Base-by-base conservation (phyloP, 2,113 vertebrate genomes). In the Scopus umbretta region DNA sequence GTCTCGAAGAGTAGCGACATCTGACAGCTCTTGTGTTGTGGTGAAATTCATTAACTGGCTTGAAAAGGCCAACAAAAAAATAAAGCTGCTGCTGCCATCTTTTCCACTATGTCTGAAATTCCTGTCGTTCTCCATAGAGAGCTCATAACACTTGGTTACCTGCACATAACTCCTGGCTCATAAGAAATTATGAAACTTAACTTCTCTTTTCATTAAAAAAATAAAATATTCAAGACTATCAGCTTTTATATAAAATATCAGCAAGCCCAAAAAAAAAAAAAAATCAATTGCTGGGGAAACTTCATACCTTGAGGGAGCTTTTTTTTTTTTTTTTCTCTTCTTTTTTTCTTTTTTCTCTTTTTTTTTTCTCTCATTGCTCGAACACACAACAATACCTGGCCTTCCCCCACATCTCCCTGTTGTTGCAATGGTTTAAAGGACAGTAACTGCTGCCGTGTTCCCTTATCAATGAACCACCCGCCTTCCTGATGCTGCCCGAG, bases 191-290 rank as follows among this genome's bases (percentile, higher is more conserved):
- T 96, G 97, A 97, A 98, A 98, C 97, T 95, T 98, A 98, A 98
- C 97, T 98, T 96, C 70, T 98, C 97, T 98, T 98, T 99, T 99
- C 98, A 98, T 98, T 98, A 99, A 99, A 99, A 99, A 99, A 99
- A 99, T 99, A 99, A 99, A 99, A 99, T 99, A 99, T 99, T 98
- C 98, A 99, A 98, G 98, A 98, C 98, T 99, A 98, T 99, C 98
- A 98, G 98, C 98, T 99, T 97, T 98, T 98, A 98, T 98, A 98
- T 98, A 98, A 98, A 98, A 98, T 98, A 98, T 98, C 98, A 98
- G 97, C 97, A 98, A 98, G 96, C 97, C 97, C 97, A 7, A 5
- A 30, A 43, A 68, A 56, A 36, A 30, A 49, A 67, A 42, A 78
- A 21, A 18, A 12, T 94, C 86, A 96, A 99, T 98, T 98, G 99